Evolutionary conservation across 2,888 invertebrate species (phyloP).

Genomic region (Coelopa pilipes): DNA sequence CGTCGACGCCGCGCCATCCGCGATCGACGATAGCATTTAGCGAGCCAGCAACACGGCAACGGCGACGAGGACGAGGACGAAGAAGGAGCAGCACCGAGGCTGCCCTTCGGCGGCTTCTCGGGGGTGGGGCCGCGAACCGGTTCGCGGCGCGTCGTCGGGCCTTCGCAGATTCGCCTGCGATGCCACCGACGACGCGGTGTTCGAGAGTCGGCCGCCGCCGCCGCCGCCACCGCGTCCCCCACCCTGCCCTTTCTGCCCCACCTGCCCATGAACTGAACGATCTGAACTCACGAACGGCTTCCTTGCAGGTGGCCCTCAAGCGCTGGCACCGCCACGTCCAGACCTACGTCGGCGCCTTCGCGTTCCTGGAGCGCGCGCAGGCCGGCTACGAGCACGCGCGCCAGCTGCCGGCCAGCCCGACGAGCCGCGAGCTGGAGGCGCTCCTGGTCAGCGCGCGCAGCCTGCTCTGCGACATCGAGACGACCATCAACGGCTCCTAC

Average conservation of each 20-base stretch:
- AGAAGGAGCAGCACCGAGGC: too few species aligned
- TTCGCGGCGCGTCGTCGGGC: background rate
- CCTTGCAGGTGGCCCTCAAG: conserved; percentile 57
- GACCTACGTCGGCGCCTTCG: conserved; percentile 60
- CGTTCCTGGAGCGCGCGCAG: conserved; percentile 55
- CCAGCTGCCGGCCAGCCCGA: conserved; percentile 43
- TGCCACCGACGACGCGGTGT: too few species aligned
- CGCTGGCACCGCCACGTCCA: conserved; percentile 62
- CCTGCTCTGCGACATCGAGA: conserved; percentile 62
- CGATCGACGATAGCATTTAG: conserved; percentile 32
- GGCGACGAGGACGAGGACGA: background rate
- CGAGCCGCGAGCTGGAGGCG: conserved; percentile 53
- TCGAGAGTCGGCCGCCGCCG: too few species aligned
- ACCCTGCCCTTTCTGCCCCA: too few species aligned
- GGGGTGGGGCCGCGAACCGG: conserved; percentile 9
- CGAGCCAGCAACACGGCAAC: conserved; percentile 21
- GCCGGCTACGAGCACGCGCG: conserved; percentile 52
- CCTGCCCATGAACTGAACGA: too few species aligned
- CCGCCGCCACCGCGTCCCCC: too few species aligned
- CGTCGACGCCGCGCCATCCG: conserved; percentile 27
- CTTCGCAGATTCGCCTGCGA: too few species aligned
- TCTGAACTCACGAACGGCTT: too few species aligned
- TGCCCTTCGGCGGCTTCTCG: background rate
- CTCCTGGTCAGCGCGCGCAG: conserved; percentile 56
- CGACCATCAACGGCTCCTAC: conserved; percentile 58